Conservation (phyloP, 2,888 invertebrate species). For the Dynastes maya region DNA sequence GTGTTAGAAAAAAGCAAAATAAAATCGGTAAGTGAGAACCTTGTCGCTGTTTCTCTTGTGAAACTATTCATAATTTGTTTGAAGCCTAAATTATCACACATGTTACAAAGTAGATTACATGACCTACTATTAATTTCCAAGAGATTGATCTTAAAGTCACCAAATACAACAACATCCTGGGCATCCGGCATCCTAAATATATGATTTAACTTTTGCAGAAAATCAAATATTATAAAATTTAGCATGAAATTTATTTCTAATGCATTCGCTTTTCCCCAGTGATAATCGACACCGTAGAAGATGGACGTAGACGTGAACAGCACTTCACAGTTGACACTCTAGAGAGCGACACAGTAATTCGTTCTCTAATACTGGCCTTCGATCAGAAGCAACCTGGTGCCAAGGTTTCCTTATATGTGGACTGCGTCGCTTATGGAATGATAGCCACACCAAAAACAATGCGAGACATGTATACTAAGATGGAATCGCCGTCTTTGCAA, state of each 20-base stretch:
- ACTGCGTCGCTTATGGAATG: conserved; percentile 78
- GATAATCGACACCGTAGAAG: conserved; percentile 77
- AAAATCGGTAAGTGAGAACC: too few species aligned
- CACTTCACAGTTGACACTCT: conserved; percentile 77
- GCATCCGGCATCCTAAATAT: too few species aligned
- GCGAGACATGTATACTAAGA: conserved; percentile 74
- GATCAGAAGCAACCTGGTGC: conserved; percentile 74
- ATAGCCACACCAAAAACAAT: conserved; percentile 75
- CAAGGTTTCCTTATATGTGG: conserved; percentile 77
- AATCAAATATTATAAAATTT: too few species aligned
- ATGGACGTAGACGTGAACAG: conserved; percentile 74
- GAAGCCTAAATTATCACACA: too few species aligned
- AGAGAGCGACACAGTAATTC: conserved; percentile 72
- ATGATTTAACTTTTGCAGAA: too few species aligned
- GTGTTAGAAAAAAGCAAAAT: too few species aligned
- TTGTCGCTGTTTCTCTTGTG: too few species aligned
- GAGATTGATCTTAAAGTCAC: too few species aligned
- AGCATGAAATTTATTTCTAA: neutral
- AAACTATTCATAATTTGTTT: too few species aligned
- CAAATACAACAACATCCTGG: too few species aligned
- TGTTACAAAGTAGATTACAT: too few species aligned
- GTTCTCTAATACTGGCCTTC: conserved; percentile 74
- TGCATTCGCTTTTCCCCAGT: conserved; percentile 69
- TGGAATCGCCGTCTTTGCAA: conserved; percentile 73
- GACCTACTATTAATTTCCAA: too few species aligned